phyloP scores from a whole-genome alignment of 2,888 invertebrate genomes.

The Drosophila prostipennis region DNA sequence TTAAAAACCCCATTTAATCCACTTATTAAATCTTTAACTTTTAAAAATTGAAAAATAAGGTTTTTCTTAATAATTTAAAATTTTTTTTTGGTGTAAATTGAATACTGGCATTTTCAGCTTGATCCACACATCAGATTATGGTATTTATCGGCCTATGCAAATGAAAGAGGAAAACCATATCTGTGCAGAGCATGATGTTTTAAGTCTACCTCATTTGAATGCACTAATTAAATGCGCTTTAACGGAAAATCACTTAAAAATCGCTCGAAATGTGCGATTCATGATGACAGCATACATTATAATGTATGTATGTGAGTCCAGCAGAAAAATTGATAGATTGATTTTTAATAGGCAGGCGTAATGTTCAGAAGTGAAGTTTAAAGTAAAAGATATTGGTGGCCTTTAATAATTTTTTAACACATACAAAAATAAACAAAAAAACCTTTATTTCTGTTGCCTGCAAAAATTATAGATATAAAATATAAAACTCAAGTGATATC shows the following conservation, averaged over 20 bases:
- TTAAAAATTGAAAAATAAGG: too few species aligned
- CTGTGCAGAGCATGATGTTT: background rate
- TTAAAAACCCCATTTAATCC: background rate
- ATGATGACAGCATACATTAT: background rate
- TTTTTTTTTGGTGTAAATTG: background rate
- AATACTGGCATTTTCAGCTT: background rate
- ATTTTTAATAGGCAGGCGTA: background rate
- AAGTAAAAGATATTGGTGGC: too few species aligned
- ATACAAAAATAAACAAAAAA: too few species aligned
- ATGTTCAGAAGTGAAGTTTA: too few species aligned
- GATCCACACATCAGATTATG: conserved; percentile 39
- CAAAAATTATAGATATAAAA: too few species aligned
- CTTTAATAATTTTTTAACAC: too few species aligned
- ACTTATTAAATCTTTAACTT: too few species aligned
- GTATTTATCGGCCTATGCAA: conserved; percentile 50
- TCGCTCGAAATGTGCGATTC: conserved; percentile 15
- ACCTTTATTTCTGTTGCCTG: too few species aligned
- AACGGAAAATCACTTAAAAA: conserved; percentile 36
- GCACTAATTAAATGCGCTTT: conserved; percentile 52
- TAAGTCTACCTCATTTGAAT: conserved; percentile 47
- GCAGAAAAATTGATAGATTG: background rate
- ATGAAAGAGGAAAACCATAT: conserved; percentile 15
- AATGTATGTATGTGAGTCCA: background rate
- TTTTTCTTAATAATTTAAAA: too few species aligned
- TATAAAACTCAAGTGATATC: too few species aligned